Percentiles rank a stretch among this genome's conserved stretches.
These are phyloP conservation scores for Pelobates fuscus DNA, from an alignment of 2,113 vertebrate species.

Conservation along the genomic window DNA sequence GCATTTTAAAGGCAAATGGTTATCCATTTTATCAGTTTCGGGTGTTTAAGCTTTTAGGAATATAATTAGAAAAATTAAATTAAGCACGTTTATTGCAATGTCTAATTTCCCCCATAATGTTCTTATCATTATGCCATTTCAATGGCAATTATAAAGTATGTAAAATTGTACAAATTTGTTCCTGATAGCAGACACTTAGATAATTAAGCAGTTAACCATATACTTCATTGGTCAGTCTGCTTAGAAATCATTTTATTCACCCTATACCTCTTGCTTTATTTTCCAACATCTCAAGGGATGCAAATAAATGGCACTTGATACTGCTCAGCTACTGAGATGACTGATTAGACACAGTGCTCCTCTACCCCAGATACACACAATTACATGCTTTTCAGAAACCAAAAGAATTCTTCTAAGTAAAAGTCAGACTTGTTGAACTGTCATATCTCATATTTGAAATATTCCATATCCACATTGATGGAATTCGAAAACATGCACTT, in stretches of 20 bases:
- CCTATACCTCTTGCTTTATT: conserved; percentile 65
- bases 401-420: conserved; percentile 56
- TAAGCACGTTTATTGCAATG: conserved; percentile 66
- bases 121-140: conserved; percentile 68
- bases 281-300: conserved; percentile 66
- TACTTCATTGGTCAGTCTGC: conserved; percentile 71
- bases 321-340: conserved; percentile 62
- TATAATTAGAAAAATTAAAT: conserved; percentile 80
- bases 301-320: conserved; percentile 74
- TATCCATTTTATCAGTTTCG: conserved; percentile 70
- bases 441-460: conserved; percentile 41
- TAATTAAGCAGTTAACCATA: conserved; percentile 79
- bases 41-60: conserved; percentile 74
- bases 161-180: conserved; percentile 63
- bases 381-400: conserved; percentile 60
- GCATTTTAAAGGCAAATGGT: conserved; percentile 73
- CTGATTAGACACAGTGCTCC: conserved; percentile 69
- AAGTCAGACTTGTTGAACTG: conserved; percentile 55
- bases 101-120: conserved; percentile 62
- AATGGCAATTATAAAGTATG: conserved; percentile 62
- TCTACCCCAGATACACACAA: conserved; percentile 67
- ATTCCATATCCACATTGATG: not conserved
- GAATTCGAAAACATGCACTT: not conserved
- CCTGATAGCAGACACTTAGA: conserved; percentile 69
- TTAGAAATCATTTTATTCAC: conserved; percentile 69